Evolutionary conservation across 2,888 invertebrate genomes (phyloP).

Genomic region (Drosophila flavopinicola): DNA sequence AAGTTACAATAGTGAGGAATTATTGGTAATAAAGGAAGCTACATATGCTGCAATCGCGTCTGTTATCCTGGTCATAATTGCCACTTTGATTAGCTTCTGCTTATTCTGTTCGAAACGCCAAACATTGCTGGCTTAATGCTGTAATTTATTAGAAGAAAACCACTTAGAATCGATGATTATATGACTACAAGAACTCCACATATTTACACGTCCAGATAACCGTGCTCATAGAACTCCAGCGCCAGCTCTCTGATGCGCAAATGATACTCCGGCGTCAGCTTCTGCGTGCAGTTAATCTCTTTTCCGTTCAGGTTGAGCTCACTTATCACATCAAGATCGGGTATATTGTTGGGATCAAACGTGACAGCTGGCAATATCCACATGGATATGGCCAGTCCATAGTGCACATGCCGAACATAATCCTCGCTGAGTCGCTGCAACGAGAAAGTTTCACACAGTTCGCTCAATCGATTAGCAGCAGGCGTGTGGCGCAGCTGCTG

Average conservation of each 20-base stretch:
- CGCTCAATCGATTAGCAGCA: conserved; percentile 46
- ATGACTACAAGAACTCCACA: conserved; percentile 34
- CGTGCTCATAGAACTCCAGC: conserved; percentile 82
- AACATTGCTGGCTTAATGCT: neutral
- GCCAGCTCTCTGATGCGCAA: conserved; percentile 80
- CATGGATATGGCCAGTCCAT: conserved; percentile 81
- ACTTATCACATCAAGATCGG: conserved; percentile 82
- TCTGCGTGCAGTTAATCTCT: conserved; percentile 80
- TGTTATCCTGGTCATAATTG: conserved; percentile 3
- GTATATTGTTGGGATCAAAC: conserved; percentile 82
- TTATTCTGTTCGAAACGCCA: neutral
- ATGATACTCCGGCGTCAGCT: conserved; percentile 83
- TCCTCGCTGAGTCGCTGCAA: conserved; percentile 78
- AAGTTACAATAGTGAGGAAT: conserved; percentile 62
- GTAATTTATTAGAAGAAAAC: conserved; percentile 34
- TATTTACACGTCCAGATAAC: conserved; percentile 65
- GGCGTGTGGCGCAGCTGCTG: conserved; percentile 61
- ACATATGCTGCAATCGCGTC: conserved; percentile 33
- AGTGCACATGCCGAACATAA: conserved; percentile 78
- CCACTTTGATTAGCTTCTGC: neutral
- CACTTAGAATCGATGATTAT: conserved; percentile 14
- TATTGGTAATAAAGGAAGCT: conserved; percentile 73
- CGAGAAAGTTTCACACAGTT: conserved; percentile 70
- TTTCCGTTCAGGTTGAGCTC: conserved; percentile 73
- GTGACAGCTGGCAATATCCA: conserved; percentile 84